phyloP scores from a whole-genome alignment of 2,113 vertebrate species.

The Tachycineta bicolor region DNA sequence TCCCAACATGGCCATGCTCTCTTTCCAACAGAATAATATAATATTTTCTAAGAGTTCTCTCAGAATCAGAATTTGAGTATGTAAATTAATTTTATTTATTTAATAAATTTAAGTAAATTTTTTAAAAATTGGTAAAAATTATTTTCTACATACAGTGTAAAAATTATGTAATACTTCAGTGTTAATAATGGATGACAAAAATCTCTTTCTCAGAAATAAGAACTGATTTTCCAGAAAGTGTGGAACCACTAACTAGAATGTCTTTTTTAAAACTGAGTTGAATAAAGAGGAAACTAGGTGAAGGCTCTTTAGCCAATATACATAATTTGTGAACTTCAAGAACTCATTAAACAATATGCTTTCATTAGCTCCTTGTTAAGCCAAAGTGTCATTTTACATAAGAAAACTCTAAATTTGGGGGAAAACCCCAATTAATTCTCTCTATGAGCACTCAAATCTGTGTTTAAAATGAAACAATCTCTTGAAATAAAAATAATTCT shows the following conservation, averaged over 20 bases:
- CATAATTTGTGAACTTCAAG: neutral
- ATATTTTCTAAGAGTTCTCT: neutral
- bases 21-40: neutral
- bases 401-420: neutral
- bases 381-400: neutral
- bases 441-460: neutral
- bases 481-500: neutral
- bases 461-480: neutral
- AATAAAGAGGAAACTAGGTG: neutral
- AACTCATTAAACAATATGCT: neutral
- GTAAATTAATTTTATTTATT: neutral
- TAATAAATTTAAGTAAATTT: neutral
- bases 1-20: fast-evolving
- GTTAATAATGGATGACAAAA: neutral
- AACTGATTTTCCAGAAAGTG: fast-evolving
- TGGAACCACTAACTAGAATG: neutral
- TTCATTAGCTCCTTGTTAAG: neutral
- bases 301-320: neutral
- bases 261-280: neutral
- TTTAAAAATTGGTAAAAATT: neutral
- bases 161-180: neutral
- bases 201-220: neutral
- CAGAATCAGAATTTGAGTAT: neutral
- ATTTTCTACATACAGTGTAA: neutral
- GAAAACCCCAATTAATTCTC: neutral